Conservation (phyloP, 2,888 invertebrate species). For the Barypeithes pellucidus region DNA sequence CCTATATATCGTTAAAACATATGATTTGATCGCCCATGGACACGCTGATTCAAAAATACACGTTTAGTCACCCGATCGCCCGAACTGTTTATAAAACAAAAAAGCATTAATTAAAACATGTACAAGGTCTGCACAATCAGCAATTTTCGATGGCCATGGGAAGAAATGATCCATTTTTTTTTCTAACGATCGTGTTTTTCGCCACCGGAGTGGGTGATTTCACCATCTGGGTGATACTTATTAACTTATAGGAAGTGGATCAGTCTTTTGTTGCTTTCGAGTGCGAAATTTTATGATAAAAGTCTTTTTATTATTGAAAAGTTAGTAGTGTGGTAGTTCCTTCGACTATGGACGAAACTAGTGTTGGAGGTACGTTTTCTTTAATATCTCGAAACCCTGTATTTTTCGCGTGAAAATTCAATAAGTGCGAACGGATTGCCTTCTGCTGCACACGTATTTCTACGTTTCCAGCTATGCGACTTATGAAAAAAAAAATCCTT, state of each 20-base stretch:
- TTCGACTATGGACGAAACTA: constrained; percentile 23
- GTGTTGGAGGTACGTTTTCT: background rate
- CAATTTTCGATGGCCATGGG: constrained; percentile 40
- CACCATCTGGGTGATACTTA: constrained; percentile 4
- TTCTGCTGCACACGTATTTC: too few relatives aligned
- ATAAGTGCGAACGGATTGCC: too few relatives aligned
- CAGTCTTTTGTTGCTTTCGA: background rate
- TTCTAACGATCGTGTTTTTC: constrained; percentile 18
- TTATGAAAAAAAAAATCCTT: too few relatives aligned
- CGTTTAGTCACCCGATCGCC: constrained; percentile 32
- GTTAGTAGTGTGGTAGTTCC: too few relatives aligned
- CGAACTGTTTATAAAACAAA: constrained; percentile 43
- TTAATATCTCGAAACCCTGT: too few relatives aligned
- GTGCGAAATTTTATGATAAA: background rate
- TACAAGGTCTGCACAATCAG: constrained; percentile 44
- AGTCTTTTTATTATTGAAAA: background rate
- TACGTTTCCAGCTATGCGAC: too few relatives aligned
- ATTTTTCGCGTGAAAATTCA: too few relatives aligned
- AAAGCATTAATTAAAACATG: constrained; percentile 44
- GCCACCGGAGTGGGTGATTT: constrained; percentile 1
- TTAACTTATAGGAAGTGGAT: background rate
- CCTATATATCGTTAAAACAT: constrained; percentile 16
- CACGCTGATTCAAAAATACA: constrained; percentile 32
- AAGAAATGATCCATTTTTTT: constrained; percentile 41
- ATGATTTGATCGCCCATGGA: background rate